Evolutionary conservation across 2,797 vertebrate species (phyloP).

Genomic region (Falco cherrug): DNA sequence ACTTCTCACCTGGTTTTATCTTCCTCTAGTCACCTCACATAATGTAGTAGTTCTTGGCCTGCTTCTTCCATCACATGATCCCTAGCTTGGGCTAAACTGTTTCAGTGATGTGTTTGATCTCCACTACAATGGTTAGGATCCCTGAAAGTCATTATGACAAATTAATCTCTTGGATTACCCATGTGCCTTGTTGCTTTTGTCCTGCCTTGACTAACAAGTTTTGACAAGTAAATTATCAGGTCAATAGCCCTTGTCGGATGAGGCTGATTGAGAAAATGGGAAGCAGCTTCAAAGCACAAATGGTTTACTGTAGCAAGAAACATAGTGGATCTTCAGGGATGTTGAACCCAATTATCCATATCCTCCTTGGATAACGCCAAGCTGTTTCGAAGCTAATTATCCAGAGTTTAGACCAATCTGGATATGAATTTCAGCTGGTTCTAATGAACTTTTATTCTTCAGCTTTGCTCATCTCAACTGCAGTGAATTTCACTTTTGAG

Average conservation of each 20-base stretch:
- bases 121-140: not conserved
- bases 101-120: not conserved
- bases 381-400: slow-evolving; percentile 71
- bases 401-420: slow-evolving; percentile 66
- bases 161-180: slow-evolving; percentile 64
- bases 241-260: slow-evolving; percentile 59
- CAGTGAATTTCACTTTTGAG: slow-evolving; percentile 43
- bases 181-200: slow-evolving; percentile 56
- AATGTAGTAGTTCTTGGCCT: not conserved
- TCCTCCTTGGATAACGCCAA: slow-evolving; percentile 66
- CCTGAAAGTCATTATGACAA: slow-evolving; percentile 46
- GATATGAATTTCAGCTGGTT: slow-evolving; percentile 60
- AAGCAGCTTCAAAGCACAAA: slow-evolving; percentile 54
- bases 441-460: slow-evolving; percentile 63
- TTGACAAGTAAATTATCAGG: slow-evolving; percentile 73
- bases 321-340: slow-evolving; percentile 63
- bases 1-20: not conserved
- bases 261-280: slow-evolving; percentile 34
- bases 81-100: not conserved
- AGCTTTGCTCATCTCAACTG: slow-evolving; percentile 36
- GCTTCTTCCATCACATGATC: not conserved
- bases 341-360: slow-evolving; percentile 73
- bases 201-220: slow-evolving; percentile 64
- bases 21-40: not conserved
- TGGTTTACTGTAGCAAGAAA: slow-evolving; percentile 68